These are phyloP conservation scores for Chondrilla cf. caribensis DNA, from an alignment of 37 sponge, comb jelly and placozoan species.

Conservation along the genomic window DNA sequence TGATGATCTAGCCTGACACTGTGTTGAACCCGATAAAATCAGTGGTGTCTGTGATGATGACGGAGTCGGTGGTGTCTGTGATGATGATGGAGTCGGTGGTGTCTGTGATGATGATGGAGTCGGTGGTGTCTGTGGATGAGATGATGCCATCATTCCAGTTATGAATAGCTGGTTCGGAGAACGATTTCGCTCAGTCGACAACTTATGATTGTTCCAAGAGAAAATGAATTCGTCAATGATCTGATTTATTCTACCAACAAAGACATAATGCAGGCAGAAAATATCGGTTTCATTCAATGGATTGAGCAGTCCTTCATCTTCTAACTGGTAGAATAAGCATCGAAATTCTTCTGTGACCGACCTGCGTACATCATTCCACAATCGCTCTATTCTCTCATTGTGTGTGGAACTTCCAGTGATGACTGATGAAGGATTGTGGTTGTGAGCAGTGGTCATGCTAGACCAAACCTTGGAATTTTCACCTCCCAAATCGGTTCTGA, in stretches of 20 bases:
- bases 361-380: constrained; percentile 31
- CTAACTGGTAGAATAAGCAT: constrained; percentile 26
- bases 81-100: no score
- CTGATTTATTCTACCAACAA: background rate
- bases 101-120: no score
- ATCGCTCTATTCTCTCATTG: constrained; percentile 23
- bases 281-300: constrained; percentile 24
- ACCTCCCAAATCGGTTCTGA: constrained; percentile 23
- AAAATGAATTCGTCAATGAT: background rate
- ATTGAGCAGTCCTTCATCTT: background rate
- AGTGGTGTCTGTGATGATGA: no score
- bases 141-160: constrained; percentile 5
- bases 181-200: constrained; percentile 21
- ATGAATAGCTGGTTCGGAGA: constrained; percentile 24
- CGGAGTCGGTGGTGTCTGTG: no score
- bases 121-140: background rate
- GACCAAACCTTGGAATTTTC: constrained; percentile 10
- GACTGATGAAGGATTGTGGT: constrained; percentile 19
- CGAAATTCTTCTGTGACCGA: constrained; percentile 25
- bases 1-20: background rate
- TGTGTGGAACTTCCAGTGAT: constrained; percentile 27
- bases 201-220: constrained; percentile 17
- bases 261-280: constrained; percentile 14
- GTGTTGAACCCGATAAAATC: background rate
- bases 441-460: constrained; percentile 3